Evolutionary conservation across 2,888 invertebrate species (phyloP).

Genomic region (Erebia aethiops): DNA sequence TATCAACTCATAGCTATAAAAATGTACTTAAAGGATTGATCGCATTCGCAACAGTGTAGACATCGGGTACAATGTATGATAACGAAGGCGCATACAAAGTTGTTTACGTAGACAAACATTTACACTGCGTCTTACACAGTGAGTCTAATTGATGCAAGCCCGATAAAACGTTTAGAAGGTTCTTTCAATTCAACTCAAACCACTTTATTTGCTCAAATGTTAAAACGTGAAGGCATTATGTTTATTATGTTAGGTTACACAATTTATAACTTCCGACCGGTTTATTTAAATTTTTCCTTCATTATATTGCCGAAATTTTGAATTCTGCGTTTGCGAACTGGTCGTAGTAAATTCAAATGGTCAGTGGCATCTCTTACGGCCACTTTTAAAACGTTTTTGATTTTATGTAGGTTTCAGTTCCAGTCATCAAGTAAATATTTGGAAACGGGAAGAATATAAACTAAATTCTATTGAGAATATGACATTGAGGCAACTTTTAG

Average conservation of each 20-base stretch:
- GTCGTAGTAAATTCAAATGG: background rate
- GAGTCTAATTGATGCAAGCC: background rate
- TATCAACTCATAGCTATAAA: background rate
- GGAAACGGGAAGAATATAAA: too few species aligned
- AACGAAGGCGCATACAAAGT: background rate
- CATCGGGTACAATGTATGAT: background rate
- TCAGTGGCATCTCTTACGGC: too few species aligned
- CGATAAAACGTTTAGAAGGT: background rate
- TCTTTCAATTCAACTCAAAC: background rate
- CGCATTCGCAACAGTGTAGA: background rate
- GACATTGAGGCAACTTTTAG: background rate
- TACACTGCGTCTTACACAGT: background rate
- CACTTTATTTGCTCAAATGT: background rate
- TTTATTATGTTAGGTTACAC: background rate
- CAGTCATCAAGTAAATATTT: too few species aligned
- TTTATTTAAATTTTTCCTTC: background rate
- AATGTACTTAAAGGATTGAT: background rate
- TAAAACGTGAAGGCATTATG: background rate
- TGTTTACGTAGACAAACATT: background rate
- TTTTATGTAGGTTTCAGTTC: too few species aligned
- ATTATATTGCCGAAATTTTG: background rate
- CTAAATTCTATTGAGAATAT: too few species aligned
- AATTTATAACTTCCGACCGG: background rate
- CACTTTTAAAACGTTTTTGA: too few species aligned
- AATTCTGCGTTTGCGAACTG: background rate